These are phyloP conservation scores for Caerostris darwini DNA, from an alignment of 1,140 invertebrate genomes.

Conservation along the genomic window DNA sequence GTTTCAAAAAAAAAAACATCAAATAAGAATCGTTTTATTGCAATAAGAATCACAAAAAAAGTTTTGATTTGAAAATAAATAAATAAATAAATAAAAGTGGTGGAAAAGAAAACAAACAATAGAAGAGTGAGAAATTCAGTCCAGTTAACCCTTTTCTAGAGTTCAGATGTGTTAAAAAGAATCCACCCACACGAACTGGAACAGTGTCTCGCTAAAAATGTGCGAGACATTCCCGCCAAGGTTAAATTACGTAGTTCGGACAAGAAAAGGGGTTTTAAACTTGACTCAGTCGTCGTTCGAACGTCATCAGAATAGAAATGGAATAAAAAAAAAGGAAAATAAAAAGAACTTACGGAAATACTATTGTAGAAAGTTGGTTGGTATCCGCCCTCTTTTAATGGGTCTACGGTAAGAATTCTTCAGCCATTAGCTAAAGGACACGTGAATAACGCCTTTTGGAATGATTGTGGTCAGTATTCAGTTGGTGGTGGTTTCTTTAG, in stretches of 20 bases:
- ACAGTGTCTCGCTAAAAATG: not conserved
- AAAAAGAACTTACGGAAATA: constrained; percentile 6
- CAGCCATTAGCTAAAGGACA: not conserved
- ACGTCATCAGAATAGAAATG: not conserved
- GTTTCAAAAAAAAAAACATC: too few relatives aligned
- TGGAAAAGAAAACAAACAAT: not conserved
- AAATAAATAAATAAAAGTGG: not conserved
- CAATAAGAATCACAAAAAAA: not conserved
- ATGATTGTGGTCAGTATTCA: not conserved
- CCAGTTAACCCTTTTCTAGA: constrained; percentile 36
- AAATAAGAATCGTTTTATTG: too few relatives aligned
- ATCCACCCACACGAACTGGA: constrained; percentile 33
- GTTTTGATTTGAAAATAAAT: not conserved
- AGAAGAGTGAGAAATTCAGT: not conserved
- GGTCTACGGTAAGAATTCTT: constrained; percentile 12
- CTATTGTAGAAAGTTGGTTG: constrained; percentile 33
- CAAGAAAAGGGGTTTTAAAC: constrained; percentile 18
- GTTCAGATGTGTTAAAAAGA: not conserved
- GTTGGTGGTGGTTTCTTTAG: not conserved
- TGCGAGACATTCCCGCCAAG: constrained; percentile 4
- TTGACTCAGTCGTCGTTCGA: constrained; percentile 33
- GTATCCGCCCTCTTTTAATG: not conserved
- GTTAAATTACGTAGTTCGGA: constrained; percentile 49
- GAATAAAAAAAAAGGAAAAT: not conserved
- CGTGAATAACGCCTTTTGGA: not conserved